These are phyloP conservation scores for Crotalus horridus DNA, from an alignment of 2,113 vertebrate species.

Conservation along the genomic window DNA sequence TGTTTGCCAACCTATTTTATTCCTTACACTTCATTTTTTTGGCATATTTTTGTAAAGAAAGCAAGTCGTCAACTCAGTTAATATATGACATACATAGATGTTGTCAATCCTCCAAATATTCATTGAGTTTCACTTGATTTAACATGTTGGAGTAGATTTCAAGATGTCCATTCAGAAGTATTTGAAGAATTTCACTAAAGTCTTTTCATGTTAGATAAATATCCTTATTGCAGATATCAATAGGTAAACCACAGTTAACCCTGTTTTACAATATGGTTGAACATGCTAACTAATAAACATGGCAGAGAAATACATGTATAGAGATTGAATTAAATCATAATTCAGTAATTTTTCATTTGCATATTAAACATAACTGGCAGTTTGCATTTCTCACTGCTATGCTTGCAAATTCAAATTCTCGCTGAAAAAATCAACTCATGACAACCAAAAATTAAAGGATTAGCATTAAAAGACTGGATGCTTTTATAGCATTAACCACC, in stretches of 20 bases:
- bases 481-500: slow-evolving; percentile 21
- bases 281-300: not conserved
- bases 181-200: not conserved
- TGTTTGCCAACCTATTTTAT: not conserved
- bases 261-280: not conserved
- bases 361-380: slow-evolving; percentile 18
- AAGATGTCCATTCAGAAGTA: not conserved
- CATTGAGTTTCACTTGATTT: not conserved
- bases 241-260: not conserved
- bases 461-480: slow-evolving; percentile 19
- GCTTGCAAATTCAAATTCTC: slow-evolving; percentile 25
- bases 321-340: not conserved
- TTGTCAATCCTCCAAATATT: not conserved
- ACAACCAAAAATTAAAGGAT: not conserved
- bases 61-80: not conserved
- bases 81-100: not conserved
- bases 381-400: not conserved
- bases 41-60: not conserved
- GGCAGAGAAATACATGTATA: not conserved
- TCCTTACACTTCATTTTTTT: rapidly evolving
- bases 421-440: not conserved
- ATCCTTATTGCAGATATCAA: not conserved
- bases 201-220: not conserved
- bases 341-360: not conserved
- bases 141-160: not conserved